Percentiles rank a stretch among this genome's conserved stretches.
These are phyloP conservation scores for Dolichopus griseipennis DNA, from an alignment of 2,888 invertebrate genomes.

Conservation along the genomic window DNA sequence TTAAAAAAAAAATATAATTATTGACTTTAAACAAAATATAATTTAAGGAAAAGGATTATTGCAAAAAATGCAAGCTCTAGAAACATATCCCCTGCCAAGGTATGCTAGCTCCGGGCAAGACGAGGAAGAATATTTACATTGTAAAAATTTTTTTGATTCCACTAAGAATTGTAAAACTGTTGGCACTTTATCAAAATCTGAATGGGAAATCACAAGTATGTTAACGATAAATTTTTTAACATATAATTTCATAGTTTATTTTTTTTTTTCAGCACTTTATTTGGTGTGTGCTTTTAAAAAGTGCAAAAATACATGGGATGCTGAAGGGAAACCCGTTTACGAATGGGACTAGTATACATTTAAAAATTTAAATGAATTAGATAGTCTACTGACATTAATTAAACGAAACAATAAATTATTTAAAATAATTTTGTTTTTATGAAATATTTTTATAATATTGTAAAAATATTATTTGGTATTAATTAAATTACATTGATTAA, in stretches of 20 bases:
- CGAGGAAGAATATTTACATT: slow-evolving; percentile 64
- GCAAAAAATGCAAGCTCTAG: slow-evolving; percentile 69
- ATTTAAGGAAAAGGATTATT: slow-evolving; percentile 47
- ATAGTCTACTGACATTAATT: too few species aligned
- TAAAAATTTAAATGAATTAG: too few species aligned
- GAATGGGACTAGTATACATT: slow-evolving; percentile 23
- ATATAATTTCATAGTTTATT: not conserved
- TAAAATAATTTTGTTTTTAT: not conserved
- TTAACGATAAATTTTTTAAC: slow-evolving; percentile 11
- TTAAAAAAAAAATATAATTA: not conserved
- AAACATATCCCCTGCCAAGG: slow-evolving; percentile 58
- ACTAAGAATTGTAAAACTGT: slow-evolving; percentile 44
- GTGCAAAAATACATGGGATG: slow-evolving; percentile 55
- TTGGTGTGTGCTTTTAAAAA: slow-evolving; percentile 78
- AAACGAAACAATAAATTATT: too few species aligned
- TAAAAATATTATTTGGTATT: too few species aligned
- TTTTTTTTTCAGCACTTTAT: slow-evolving; percentile 62
- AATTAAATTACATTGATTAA: too few species aligned
- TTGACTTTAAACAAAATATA: slow-evolving; percentile 3
- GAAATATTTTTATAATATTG: not conserved
- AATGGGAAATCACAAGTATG: slow-evolving; percentile 90
- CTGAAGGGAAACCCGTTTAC: slow-evolving; percentile 55
- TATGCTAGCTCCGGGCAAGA: slow-evolving; percentile 47
- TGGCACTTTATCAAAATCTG: slow-evolving; percentile 78
- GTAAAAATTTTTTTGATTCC: slow-evolving; percentile 48